A percentile compares a stretch with the other conserved stretches of the same genome.
Evolutionary conservation across 2,888 invertebrate genomes (phyloP).

Genomic region (Arge pagana): DNA sequence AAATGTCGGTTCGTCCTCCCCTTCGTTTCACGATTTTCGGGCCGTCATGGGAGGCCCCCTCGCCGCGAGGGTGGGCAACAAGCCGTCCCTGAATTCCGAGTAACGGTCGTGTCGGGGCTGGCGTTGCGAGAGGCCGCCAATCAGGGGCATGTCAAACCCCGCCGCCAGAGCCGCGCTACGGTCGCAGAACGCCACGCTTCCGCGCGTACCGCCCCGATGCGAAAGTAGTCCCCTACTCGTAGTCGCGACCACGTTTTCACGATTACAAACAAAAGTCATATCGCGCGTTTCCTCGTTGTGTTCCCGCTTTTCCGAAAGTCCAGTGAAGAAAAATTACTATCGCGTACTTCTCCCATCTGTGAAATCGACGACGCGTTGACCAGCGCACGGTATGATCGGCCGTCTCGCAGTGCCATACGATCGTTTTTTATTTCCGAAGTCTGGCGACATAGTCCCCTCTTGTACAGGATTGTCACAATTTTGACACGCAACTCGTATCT

Average conservation of each 20-base stretch:
- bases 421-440: too few species aligned
- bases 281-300: slow-evolving; percentile 4
- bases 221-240: slow-evolving; percentile 24
- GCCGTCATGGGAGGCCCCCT: slow-evolving; percentile 29
- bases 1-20: too few species aligned
- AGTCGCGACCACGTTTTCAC: slow-evolving; percentile 31
- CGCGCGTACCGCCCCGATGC: slow-evolving; percentile 46
- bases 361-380: too few species aligned
- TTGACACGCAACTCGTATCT: too few species aligned
- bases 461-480: too few species aligned
- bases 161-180: slow-evolving; percentile 43
- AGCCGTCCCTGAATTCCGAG: slow-evolving; percentile 40
- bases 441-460: too few species aligned
- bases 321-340: too few species aligned
- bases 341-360: too few species aligned
- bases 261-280: slow-evolving; percentile 3
- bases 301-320: too few species aligned
- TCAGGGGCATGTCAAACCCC: slow-evolving; percentile 32
- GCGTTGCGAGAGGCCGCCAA: slow-evolving; percentile 34
- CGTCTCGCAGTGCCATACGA: too few species aligned
- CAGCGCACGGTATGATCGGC: too few species aligned
- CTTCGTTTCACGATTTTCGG: too few species aligned
- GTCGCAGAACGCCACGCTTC: slow-evolving; percentile 58
- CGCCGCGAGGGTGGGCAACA: slow-evolving; percentile 48
- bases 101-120: slow-evolving; percentile 33